Evolutionary conservation across 2,113 vertebrate genomes (phyloP).

Genomic region (Kryptolebias marmoratus): DNA sequence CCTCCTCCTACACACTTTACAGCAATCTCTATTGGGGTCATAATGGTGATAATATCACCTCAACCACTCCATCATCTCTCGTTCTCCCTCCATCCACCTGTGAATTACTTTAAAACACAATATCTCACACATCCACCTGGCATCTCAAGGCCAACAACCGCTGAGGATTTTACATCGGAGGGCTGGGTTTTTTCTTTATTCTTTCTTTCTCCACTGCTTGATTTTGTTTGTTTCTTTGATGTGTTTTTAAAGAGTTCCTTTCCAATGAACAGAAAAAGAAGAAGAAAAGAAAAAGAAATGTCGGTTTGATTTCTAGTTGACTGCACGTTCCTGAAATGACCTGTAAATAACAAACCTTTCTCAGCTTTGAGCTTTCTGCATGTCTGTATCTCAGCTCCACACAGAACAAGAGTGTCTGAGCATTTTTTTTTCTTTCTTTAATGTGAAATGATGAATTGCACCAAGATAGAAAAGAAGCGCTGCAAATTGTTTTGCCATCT

Average conservation of each 20-base stretch:
- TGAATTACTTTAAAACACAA: not conserved
- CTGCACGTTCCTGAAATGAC: no score
- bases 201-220: not conserved
- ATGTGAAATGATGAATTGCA: not conserved
- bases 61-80: conserved; percentile 46
- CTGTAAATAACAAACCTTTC: no score
- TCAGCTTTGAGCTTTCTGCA: no score
- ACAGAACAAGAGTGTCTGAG: no score
- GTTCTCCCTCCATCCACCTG: not conserved
- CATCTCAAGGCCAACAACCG: conserved; percentile 31
- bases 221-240: no score
- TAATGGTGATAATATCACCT: conserved; percentile 36
- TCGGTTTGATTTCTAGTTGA: no score
- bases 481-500: not conserved
- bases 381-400: no score
- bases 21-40: conserved; percentile 54
- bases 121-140: conserved; percentile 11
- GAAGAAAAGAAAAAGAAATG: no score
- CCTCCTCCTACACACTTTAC: conserved; percentile 35
- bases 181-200: not conserved
- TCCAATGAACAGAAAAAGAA: no score
- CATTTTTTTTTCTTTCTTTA: not conserved
- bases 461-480: not conserved
- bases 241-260: no score
- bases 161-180: conserved; percentile 27